Base-by-base conservation (phyloP, 2,113 vertebrate species). In the Cyanocitta stelleri region DNA sequence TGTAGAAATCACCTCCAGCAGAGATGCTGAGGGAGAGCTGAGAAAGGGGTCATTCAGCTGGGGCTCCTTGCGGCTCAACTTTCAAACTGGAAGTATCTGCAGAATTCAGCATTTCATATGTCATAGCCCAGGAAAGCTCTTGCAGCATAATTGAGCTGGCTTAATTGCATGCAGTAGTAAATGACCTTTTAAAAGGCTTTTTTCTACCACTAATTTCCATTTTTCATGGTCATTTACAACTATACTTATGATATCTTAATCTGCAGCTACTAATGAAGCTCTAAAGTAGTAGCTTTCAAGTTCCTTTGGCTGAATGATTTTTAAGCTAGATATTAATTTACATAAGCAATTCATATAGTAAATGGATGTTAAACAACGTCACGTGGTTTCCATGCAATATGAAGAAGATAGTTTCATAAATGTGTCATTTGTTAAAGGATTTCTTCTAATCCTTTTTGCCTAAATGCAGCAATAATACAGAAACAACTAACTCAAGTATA, bases 101-200 rank as follows among this genome's bases (percentile, higher is more conserved):
- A 62, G 61, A 92, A 81, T 56, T 75, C 61, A 92, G 77, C 18
- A 19, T 83, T 96, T 74, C 64, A 0, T 68, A 16, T 49, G 10
- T 21, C 56, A 14, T 32, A 86, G 48, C 61, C 11, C 9, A 21
- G 8, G 33, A 84, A 91, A 89, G 49, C 56, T 91, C 44, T 81
- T 11, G 1, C 68, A 54, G 48, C 30, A 26, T 86, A 88, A 90
- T 27, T 86, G 56, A 92, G 73, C 68, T 67, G 20, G 17, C 48
- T 56, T 95, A 93, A 93, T 85, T 77, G 41, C 37, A 2, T 44
- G 55, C 73, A 72, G 67, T 54, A 71, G 67, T 90, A 91, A 95
- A 85, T 84, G 87, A 86, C 85, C 90, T 94, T 86, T 85, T 93
- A 93, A 93, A 82, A 59, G 80, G 39, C 69, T 91, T 94, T 90